Base-by-base conservation (phyloP, 2,113 vertebrate genomes). In the Pyxicephalus adspersus region DNA sequence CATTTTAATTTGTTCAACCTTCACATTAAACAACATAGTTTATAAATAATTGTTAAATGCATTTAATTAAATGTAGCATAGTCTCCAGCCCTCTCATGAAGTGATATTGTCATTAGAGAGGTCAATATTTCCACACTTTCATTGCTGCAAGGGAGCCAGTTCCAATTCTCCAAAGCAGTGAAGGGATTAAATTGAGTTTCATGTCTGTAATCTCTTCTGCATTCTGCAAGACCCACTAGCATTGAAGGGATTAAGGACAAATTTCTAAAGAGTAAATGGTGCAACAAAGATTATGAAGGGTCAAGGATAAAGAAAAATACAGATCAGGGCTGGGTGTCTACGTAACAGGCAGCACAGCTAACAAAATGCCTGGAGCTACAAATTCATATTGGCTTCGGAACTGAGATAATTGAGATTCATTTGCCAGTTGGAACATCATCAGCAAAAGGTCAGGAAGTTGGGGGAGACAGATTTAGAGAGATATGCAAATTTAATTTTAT, bases 191-290 rank as follows among this genome's bases (percentile, higher is more conserved):
- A 34, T 28, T 57, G 76, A 81, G 60, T 81, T 74, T 81, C 68
- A 74, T 81, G 79, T 81, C 26, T 74, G 28, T 73, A 81, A 81
- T 81, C 68, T 70, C 79, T 81, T 74, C 50, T 57, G 58, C 74
- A 70, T 81, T 71, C 68, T 74, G 57, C 79, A 81, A 81, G 68
- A 81, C 68, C 79, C 68, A 63, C 58, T 51, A 72, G 78, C 57
- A 64, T 67, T 81, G 60, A 73, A 57, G 68, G 78, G 67, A 81
- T 81, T 81, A 81, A 81, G 51, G 61, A 73, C 68, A 74, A 11
- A 73, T 54, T 74, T 73, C 31, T 73, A 60, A 81, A 81, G 79
- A 81, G 79, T 72, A 60, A 64, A 81, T 18, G 64, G 67, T 64
- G 60, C 64, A 81, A 74, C 68, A 81, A 70, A 79, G 68, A 81